phyloP scores from a whole-genome alignment of 2,113 vertebrate genomes.

The Beaufortia kweichowensis region DNA sequence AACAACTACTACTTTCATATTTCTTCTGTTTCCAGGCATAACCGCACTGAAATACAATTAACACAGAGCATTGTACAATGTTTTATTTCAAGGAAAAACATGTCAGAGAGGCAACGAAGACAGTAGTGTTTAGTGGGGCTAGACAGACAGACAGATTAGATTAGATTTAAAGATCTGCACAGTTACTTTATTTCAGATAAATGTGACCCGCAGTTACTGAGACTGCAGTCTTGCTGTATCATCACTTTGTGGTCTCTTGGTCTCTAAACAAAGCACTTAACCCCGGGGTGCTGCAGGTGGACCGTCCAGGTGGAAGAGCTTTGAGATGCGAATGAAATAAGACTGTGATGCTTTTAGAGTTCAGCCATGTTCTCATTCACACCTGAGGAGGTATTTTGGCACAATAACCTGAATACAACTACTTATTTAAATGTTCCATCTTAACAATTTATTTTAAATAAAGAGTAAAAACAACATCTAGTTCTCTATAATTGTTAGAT shows the following conservation, averaged over 20 bases:
- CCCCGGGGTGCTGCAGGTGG: not conserved
- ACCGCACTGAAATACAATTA: no score
- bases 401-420: not conserved
- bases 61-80: no score
- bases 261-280: conserved; percentile 17
- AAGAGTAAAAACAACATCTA: no score
- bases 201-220: not conserved
- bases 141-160: no score
- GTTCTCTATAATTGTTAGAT: no score
- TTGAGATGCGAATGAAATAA: not conserved
- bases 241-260: not conserved
- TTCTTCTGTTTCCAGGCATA: no score
- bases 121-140: no score
- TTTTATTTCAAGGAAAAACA: no score
- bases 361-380: not conserved
- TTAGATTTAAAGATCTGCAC: no score
- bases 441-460: no score
- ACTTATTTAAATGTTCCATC: not conserved
- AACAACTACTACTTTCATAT: no score
- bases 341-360: not conserved
- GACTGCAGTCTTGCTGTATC: not conserved
- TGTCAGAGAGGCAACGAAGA: no score
- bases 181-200: not conserved
- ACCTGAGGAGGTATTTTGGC: not conserved
- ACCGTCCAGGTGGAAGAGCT: not conserved